Conservation (phyloP, 2,888 invertebrate species). For the Macaria notata region DNA sequence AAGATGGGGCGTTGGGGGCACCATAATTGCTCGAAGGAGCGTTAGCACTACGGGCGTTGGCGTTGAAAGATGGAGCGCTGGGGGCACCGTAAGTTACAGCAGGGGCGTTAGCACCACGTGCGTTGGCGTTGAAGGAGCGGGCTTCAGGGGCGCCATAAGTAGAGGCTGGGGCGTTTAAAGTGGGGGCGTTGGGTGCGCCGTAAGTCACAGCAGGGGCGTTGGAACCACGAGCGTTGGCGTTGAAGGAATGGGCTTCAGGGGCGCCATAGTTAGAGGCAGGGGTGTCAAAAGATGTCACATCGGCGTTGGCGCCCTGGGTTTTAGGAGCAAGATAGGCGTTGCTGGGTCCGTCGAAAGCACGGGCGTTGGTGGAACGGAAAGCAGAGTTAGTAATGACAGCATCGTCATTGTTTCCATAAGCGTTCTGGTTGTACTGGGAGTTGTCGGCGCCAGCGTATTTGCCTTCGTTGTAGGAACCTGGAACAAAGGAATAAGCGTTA, state of each 20-base stretch:
- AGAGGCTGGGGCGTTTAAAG: slow-evolving; percentile 6
- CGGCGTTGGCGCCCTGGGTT: too few species aligned
- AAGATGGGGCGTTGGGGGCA: background rate
- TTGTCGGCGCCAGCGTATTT: slow-evolving; percentile 48
- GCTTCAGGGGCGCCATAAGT: background rate
- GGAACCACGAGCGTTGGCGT: slow-evolving; percentile 2
- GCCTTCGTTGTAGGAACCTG: slow-evolving; percentile 66
- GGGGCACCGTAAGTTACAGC: background rate
- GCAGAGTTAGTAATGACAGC: slow-evolving; percentile 57
- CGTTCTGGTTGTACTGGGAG: slow-evolving; percentile 23
- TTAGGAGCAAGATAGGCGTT: too few species aligned
- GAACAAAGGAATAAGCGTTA: background rate
- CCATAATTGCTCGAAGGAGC: background rate
- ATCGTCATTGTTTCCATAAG: slow-evolving; percentile 40
- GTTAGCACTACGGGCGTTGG: slow-evolving; percentile 1
- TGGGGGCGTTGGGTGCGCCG: background rate
- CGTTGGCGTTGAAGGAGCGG: slow-evolving; percentile 1
- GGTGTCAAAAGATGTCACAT: background rate
- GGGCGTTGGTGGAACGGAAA: slow-evolving; percentile 21
- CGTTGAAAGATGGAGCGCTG: slow-evolving; percentile 3
- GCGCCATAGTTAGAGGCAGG: background rate
- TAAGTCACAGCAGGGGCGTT: slow-evolving; percentile 10
- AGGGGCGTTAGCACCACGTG: slow-evolving; percentile 3
- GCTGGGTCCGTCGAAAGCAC: slow-evolving; percentile 1
- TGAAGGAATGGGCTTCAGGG: background rate